Evolutionary conservation across 2,888 invertebrate genomes (phyloP).

Genomic region (Meandrusa payeni): DNA sequence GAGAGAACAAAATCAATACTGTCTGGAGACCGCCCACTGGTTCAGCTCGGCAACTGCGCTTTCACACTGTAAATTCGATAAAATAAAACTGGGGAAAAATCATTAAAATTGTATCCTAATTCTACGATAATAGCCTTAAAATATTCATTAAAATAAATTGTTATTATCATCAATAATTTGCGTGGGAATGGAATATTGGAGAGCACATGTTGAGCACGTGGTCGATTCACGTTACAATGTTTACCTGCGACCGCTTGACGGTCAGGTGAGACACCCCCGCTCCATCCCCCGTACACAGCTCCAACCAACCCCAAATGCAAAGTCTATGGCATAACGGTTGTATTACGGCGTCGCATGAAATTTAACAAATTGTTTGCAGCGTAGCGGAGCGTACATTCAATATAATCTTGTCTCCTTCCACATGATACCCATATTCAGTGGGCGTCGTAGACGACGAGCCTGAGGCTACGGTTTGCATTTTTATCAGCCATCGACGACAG

Average conservation of each 20-base stretch:
- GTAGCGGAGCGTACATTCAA: slow-evolving; percentile 25
- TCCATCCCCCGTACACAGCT: slow-evolving; percentile 36
- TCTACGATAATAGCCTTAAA: slow-evolving; percentile 34
- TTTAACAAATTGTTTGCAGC: slow-evolving; percentile 29
- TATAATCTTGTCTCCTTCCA: slow-evolving; percentile 28
- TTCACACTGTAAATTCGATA: slow-evolving; percentile 76
- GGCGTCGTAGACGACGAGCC: slow-evolving; percentile 55
- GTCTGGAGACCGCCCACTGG: slow-evolving; percentile 76
- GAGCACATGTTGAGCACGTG: slow-evolving; percentile 72
- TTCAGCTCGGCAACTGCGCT: slow-evolving; percentile 76
- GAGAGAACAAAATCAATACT: slow-evolving; percentile 75
- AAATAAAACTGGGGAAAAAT: slow-evolving; percentile 76
- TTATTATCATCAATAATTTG: no score
- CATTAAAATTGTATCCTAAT: slow-evolving; percentile 56
- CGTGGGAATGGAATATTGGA: slow-evolving; percentile 12
- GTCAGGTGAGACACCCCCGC: slow-evolving; percentile 62
- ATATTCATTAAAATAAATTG: slow-evolving; percentile 3
- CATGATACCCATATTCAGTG: slow-evolving; percentile 59
- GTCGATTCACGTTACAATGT: slow-evolving; percentile 74
- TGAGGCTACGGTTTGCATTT: slow-evolving; percentile 74
- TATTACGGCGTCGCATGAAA: slow-evolving; percentile 30
- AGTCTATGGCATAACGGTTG: slow-evolving; percentile 26
- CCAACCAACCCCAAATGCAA: slow-evolving; percentile 32
- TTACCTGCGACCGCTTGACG: slow-evolving; percentile 71
- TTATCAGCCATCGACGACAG: slow-evolving; percentile 72